A percentile compares a stretch with the other conserved stretches of the same genome.
Evolutionary conservation across 2,113 vertebrate genomes (phyloP).

Genomic region (Erythrocebus patas): DNA sequence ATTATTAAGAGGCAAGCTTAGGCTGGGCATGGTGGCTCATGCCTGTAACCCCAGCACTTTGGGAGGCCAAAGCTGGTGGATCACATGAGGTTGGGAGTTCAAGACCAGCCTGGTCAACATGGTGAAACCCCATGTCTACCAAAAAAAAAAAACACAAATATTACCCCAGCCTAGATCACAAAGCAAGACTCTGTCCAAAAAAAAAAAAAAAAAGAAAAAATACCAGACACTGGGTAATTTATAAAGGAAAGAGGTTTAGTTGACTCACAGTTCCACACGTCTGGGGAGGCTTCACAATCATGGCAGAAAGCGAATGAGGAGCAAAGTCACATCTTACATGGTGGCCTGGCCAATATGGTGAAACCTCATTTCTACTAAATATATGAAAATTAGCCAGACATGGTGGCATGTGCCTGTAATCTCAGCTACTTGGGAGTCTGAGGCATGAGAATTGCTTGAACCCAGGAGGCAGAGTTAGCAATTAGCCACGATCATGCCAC

Average conservation of each 20-base stretch:
- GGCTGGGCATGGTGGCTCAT: not conserved
- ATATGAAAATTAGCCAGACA: not conserved
- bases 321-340: too few species aligned
- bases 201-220: too few species aligned
- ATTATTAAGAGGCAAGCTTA: not conserved
- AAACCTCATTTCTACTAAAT: not conserved
- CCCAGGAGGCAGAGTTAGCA: not conserved
- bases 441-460: not conserved
- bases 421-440: not conserved
- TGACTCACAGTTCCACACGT: too few species aligned
- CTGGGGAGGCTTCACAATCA: too few species aligned
- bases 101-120: not conserved
- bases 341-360: not conserved
- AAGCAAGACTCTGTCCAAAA: too few species aligned
- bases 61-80: not conserved
- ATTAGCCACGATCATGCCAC: not conserved
- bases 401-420: not conserved
- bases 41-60: not conserved
- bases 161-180: too few species aligned
- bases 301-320: too few species aligned
- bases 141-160: too few species aligned
- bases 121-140: not conserved
- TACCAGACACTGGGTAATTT: too few species aligned
- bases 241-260: too few species aligned
- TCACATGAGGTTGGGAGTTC: not conserved